Base-by-base conservation (phyloP, 2,888 invertebrate genomes). In the Netelia melanura region DNA sequence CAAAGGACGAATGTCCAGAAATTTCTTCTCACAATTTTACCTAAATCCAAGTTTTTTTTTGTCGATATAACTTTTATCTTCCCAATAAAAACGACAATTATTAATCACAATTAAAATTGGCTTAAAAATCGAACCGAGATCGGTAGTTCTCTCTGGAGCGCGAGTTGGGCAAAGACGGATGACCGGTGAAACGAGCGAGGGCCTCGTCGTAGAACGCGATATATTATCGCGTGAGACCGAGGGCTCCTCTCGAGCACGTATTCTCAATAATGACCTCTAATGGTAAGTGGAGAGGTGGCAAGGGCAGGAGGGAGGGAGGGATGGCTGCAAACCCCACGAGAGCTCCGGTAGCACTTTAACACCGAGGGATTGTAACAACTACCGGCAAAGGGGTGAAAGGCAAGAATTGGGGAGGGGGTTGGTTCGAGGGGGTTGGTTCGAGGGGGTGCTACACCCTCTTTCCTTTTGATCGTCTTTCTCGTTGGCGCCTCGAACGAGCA, bases 201-300 rank as follows among this genome's bases (percentile, higher is more conserved):
- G 44, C n/a, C n/a, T n/a, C 10, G 21, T 23, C 25, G 25, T 17
- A 68, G 43, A 48, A 38, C n/a, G 21, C 58, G 58, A 58, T 58
- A 58, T 58, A 58, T 71, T 23, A 23, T 71, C 62, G 64, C 62
- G 71, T 21, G 72, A 65, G 64, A 71, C 30, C 14, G 6, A 58
- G 9, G 30, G 10, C 30, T n/a, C 72, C 43, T 54, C 68, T 81
- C 30, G 77, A 77, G 44, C 62, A 74, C 77, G 72, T 81, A 77
- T 77, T 84, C 81, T 79, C 68, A 78, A 81, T 84, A 81, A 81
- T 81, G 72, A 84, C 84, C 65, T 65, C 72, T 79, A 64, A 80
- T 84, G 84, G 81, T 72, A 79, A 84, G 76, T 77, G 86, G 71
- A 70, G 17, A 17, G 84, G 81, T 72, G 75, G 17, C 17, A 17